A percentile compares a stretch with the other conserved stretches of the same genome.
Evolutionary conservation across 2,113 vertebrate species (phyloP).

Genomic region (Amblyornis subalaris): DNA sequence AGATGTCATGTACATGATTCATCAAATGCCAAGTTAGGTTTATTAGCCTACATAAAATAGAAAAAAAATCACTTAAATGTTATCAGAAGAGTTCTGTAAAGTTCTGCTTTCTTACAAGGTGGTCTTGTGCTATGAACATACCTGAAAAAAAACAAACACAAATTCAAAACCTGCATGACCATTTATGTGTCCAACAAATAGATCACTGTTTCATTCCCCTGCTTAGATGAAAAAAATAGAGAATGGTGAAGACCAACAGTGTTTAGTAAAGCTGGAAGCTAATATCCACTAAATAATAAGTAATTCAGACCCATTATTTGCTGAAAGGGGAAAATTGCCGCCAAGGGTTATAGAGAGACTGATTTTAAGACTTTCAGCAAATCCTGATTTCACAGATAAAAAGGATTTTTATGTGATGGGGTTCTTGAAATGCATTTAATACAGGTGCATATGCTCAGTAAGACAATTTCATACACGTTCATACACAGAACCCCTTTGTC

Average conservation of each 20-base stretch:
- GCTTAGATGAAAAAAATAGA: background rate
- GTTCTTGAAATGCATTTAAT: background rate
- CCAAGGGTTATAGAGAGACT: background rate
- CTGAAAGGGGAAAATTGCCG: background rate
- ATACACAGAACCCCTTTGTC: background rate
- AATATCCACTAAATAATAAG: background rate
- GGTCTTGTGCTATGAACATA: background rate
- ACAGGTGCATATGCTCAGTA: background rate
- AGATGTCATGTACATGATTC: background rate
- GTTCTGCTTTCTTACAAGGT: background rate
- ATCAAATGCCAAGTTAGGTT: background rate
- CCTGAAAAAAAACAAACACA: background rate
- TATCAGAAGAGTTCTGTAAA: conserved; percentile 12
- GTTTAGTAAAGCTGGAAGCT: background rate
- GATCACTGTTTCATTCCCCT: background rate
- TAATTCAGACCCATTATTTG: background rate
- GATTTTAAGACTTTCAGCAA: background rate
- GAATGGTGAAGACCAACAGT: background rate
- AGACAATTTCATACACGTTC: background rate
- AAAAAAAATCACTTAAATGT: background rate
- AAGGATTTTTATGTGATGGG: background rate
- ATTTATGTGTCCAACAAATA: background rate
- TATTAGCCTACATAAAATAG: background rate
- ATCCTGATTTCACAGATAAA: background rate
- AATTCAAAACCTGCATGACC: background rate